A percentile compares a stretch with the other conserved stretches of the same genome.
Evolutionary conservation across 1,140 invertebrate species (phyloP).

Genomic region (Macrosteles quadrilineatus): DNA sequence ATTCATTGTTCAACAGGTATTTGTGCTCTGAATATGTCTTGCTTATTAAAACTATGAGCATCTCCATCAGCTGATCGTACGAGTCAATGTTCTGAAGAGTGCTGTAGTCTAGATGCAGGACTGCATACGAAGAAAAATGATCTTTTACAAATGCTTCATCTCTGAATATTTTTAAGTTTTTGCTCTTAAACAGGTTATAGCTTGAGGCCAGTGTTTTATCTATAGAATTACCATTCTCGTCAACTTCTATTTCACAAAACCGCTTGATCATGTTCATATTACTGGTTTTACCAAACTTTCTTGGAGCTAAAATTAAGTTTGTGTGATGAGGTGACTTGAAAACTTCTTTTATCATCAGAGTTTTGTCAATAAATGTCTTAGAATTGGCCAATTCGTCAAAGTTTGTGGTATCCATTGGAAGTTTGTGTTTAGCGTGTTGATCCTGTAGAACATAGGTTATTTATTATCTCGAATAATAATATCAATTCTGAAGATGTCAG

Average conservation of each 20-base stretch:
- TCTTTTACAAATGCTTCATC: background rate
- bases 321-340: background rate
- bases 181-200: background rate
- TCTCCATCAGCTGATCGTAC: background rate
- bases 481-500: no score
- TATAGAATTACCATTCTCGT: background rate
- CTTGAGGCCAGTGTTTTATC: background rate
- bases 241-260: conserved; percentile 7
- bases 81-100: background rate
- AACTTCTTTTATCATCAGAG: conserved; percentile 8
- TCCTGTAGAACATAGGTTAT: no score
- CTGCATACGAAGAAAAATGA: background rate
- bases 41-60: background rate
- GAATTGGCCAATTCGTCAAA: no score
- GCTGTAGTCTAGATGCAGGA: background rate
- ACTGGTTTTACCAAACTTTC: background rate
- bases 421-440: no score
- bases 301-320: background rate
- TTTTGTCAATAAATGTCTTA: conserved; percentile 1
- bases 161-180: conserved; percentile 12
- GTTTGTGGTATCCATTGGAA: no score
- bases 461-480: no score
- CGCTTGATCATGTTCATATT: conserved; percentile 9
- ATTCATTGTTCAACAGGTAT: background rate
- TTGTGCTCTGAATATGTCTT: background rate